Conservation (phyloP, 2,113 vertebrate genomes). For the Oreocharis arfaki region DNA sequence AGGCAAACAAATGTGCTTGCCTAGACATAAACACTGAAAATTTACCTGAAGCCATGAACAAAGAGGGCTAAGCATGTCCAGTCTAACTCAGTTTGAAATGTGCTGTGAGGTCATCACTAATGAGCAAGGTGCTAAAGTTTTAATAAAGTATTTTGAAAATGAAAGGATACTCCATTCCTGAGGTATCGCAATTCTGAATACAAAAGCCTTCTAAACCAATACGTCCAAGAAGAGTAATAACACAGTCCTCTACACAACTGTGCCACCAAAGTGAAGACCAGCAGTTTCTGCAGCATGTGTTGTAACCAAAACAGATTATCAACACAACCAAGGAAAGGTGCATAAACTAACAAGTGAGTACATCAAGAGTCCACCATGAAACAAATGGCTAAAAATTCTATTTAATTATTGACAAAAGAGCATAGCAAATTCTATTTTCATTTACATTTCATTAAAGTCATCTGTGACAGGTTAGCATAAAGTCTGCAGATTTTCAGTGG, state of each 20-base stretch:
- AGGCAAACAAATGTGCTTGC: background rate
- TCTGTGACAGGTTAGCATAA: background rate
- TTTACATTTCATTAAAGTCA: background rate
- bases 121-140: background rate
- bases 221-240: background rate
- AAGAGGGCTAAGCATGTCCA: background rate
- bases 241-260: background rate
- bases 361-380: background rate
- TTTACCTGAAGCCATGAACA: background rate
- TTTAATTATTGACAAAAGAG: background rate
- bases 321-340: background rate
- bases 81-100: background rate
- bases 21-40: background rate
- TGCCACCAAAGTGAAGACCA: background rate
- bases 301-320: background rate
- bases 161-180: background rate
- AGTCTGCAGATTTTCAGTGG: background rate
- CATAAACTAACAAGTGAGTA: background rate
- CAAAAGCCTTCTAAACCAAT: background rate
- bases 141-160: background rate
- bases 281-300: background rate
- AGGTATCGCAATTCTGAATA: background rate
- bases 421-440: background rate
- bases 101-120: background rate
- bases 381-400: background rate